Conservation (phyloP, 2,797 vertebrate genomes). For the Microcaecilia unicolor region DNA sequence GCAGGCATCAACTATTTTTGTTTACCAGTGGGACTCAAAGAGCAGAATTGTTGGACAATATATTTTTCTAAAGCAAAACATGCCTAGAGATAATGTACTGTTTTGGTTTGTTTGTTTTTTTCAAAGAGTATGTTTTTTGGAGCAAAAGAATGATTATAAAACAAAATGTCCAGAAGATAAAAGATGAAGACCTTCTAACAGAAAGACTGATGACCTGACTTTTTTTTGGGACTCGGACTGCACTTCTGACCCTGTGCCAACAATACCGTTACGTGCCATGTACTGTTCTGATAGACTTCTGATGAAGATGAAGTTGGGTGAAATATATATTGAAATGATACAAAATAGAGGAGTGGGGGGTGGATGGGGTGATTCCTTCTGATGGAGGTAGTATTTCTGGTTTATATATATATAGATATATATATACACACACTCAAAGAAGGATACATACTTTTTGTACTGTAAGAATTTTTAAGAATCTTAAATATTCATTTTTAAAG, state of each 20-base stretch:
- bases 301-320: slow-evolving; percentile 21
- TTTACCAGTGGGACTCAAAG: slow-evolving; percentile 70
- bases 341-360: slow-evolving; percentile 29
- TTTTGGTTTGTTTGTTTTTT: slow-evolving; percentile 29
- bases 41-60: slow-evolving; percentile 83
- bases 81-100: slow-evolving; percentile 53
- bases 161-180: slow-evolving; percentile 7
- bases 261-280: slow-evolving; percentile 99
- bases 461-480: slow-evolving; percentile 62
- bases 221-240: slow-evolving; percentile 52
- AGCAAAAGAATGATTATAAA: neutral
- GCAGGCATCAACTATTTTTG: slow-evolving; percentile 64
- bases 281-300: slow-evolving; percentile 57
- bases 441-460: slow-evolving; percentile 49
- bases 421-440: slow-evolving; percentile 39
- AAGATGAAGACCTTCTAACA: slow-evolving; percentile 3
- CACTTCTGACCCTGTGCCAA: slow-evolving; percentile 95
- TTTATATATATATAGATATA: slow-evolving; percentile 45
- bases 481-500: slow-evolving; percentile 56
- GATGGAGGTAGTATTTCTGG: slow-evolving; percentile 45
- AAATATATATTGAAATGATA: slow-evolving; percentile 7
- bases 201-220: slow-evolving; percentile 28
- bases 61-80: slow-evolving; percentile 93
- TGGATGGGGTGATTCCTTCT: slow-evolving; percentile 42
- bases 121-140: slow-evolving; percentile 15